phyloP scores from a whole-genome alignment of 2,113 vertebrate genomes.

The Castor canadensis region DNA sequence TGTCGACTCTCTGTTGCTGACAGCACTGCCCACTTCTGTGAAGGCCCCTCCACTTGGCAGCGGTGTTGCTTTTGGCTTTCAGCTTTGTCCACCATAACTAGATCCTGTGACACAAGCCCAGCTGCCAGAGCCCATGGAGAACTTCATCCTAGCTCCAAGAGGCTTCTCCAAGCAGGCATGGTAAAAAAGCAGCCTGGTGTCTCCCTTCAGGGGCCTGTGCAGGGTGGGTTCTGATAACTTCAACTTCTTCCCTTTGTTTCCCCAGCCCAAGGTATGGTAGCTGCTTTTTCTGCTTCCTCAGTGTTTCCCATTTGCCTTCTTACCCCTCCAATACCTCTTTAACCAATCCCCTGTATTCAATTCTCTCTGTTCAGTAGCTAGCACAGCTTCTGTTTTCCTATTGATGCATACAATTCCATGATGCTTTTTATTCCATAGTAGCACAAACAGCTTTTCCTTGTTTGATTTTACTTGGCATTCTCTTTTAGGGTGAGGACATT shows the following conservation, averaged over 20 bases:
- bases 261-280: background rate
- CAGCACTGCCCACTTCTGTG: background rate
- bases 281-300: background rate
- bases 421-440: fast-evolving
- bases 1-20: fast-evolving
- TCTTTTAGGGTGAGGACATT: fast-evolving
- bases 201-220: fast-evolving
- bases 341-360: background rate
- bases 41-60: fast-evolving
- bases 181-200: background rate
- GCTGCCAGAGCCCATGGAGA: background rate
- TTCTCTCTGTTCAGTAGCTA: background rate
- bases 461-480: fast-evolving
- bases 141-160: background rate
- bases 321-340: background rate
- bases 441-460: no score
- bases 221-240: background rate
- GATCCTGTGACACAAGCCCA: background rate
- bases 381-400: background rate
- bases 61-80: background rate
- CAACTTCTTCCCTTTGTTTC: no score
- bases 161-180: background rate
- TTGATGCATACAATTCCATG: fast-evolving
- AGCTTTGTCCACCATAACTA: no score
- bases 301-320: background rate